Base-by-base conservation (phyloP, 2,888 invertebrate species). In the Nipponacmea schrenckii region DNA sequence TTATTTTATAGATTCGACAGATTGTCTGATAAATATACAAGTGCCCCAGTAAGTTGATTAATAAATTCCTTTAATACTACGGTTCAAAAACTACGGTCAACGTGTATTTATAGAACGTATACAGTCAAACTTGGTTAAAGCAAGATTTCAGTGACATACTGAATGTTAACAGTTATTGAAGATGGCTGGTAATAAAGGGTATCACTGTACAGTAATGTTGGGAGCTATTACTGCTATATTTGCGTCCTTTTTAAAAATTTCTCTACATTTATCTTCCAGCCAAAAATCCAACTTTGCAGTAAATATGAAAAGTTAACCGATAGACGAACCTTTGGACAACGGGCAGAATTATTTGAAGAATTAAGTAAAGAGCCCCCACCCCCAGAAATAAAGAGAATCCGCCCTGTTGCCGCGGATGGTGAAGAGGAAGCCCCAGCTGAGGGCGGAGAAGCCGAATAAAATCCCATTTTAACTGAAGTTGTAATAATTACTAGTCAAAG, bases 251-350 rank as follows among this genome's bases (percentile, higher is more conserved):
- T 39, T 39, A 1, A 39, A n/a, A n/a, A 20, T 20, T 10, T 5
- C 5, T 24, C n/a, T 26, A 67, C 70, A 7, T 65, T 67, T 46
- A 44, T 44, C 64, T 17, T 50, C 1, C 80, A 87, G 87, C 86
- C 87, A 39, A 88, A 88, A 81, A 85, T 89, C 69, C 82, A 84
- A 74, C 82, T 89, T 79, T 89, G 86, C 85, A 89, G 88, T 79
- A 86, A 89, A 77, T 89, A 87, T 77, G 89, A 89, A 77, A 79
- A 88, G 10, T 86, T 86, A 67, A 88, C 88, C 62, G 89, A 89
- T 80, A 85, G 84, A 75, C 73, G 88, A 66, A 81, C 84, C 10
- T 89, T 87, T 75, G 83, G 76, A 10, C 82, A 87, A 65, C 81
- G 88, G 56, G 81, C 83, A 70, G 80, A 78, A 65, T 76, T 87